Conservation (phyloP, 2,797 vertebrate species). For the Aldrovandia affinis region DNA sequence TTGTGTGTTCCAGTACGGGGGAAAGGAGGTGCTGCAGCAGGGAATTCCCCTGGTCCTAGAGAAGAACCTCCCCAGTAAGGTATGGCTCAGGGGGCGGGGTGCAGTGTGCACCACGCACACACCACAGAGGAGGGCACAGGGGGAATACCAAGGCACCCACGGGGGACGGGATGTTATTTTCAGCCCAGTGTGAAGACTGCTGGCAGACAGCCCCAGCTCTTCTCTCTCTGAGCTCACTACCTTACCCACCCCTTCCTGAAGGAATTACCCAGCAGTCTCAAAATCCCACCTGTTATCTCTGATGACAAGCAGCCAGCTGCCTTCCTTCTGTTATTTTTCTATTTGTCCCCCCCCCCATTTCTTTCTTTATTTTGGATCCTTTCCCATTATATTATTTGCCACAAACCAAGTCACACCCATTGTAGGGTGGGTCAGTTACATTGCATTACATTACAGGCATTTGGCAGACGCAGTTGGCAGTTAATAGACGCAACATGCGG, state of each 20-base stretch:
- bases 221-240: background rate
- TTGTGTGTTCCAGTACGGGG: conserved; percentile 68
- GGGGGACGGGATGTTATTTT: background rate
- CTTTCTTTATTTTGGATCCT: background rate
- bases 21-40: conserved; percentile 79
- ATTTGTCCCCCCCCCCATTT: background rate
- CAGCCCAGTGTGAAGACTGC: background rate
- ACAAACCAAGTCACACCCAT: background rate
- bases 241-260: background rate
- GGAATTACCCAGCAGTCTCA: background rate
- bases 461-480: no score
- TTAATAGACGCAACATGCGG: background rate
- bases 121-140: background rate
- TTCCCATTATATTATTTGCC: background rate
- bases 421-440: background rate
- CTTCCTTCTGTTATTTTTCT: background rate
- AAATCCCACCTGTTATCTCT: background rate
- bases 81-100: conserved; percentile 42
- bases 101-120: background rate
- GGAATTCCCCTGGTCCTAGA: conserved; percentile 71
- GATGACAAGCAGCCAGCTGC: background rate
- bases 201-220: background rate
- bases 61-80: conserved; percentile 57
- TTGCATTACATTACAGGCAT: no score
- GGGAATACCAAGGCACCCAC: no score